Base-by-base conservation (phyloP, 1,140 invertebrate species). In the Cydia amplana region DNA sequence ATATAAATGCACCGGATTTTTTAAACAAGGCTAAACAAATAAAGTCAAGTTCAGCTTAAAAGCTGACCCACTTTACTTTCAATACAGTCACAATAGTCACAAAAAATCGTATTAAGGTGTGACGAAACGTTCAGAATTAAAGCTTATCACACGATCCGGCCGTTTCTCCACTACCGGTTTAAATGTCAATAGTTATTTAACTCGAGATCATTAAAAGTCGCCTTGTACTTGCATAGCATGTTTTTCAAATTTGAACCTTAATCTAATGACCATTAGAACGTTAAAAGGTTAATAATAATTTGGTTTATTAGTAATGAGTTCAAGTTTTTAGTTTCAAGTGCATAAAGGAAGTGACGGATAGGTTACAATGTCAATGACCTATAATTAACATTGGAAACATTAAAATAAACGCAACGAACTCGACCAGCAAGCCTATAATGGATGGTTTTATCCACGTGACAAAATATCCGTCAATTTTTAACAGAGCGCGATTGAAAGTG, bases 171-270 rank as follows among this genome's bases (percentile, higher is more conserved):
- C 43, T 28, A 18, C 23, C 72, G 74, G 77, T 76, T 82, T 82
- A 82, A 83, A 83, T 83, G 82, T 82, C 82, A 83, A 80, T 79
- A 75, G 78, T 83, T 83, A 83, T 83, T 83, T 82, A 83, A 83
- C 72, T 65, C 18, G n/a, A 65, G 64, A 65, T 65, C 64, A 65
- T 65, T 65, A 32, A 65, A 65, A 65, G 10, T 64, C 14, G 28
- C 5, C 14, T 23, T 65, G 55, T 23, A n/a, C n/a, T n/a, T 12
- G 18, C 55, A 20, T 20, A 9, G 6, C 49, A 51, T 23, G 55
- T 12, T 67, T 16, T 32, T 67, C 25, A 67, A 67, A 32, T 23
- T 20, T 20, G 7, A 12, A 23, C 55, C n/a, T 20, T 60, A 60
- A 10, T n/a, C 3, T 23, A 1, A 60, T 10, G 9, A 1, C 7